These are phyloP conservation scores for Luperina nickerlii DNA, from an alignment of 2,888 invertebrate species.

Conservation along the genomic window DNA sequence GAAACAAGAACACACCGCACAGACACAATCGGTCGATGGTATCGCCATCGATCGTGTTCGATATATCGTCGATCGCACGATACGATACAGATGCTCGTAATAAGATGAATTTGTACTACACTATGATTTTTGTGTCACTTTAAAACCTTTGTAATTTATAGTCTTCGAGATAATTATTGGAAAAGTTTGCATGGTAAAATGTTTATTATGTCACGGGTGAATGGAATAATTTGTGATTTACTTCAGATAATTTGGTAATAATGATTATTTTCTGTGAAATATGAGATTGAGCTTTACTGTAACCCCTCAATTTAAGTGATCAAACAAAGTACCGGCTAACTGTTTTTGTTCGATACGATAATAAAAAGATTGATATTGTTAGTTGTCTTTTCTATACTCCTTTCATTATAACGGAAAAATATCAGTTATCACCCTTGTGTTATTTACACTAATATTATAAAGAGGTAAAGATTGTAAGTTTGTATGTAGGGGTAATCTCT, in stretches of 20 bases:
- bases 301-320: neutral
- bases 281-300: neutral
- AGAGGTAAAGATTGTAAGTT: too few species aligned
- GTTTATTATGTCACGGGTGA: constrained; percentile 33
- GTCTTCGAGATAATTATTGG: constrained; percentile 58
- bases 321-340: neutral
- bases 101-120: constrained; percentile 67
- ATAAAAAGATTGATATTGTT: too few species aligned
- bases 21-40: constrained; percentile 64
- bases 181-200: constrained; percentile 34
- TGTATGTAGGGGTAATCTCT: too few species aligned
- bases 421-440: too few species aligned
- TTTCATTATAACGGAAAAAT: too few species aligned
- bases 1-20: constrained; percentile 35
- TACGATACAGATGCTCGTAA: constrained; percentile 62
- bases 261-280: constrained; percentile 6
- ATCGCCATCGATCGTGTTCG: constrained; percentile 70
- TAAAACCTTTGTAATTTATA: constrained; percentile 50
- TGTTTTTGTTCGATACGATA: neutral
- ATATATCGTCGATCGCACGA: constrained; percentile 63
- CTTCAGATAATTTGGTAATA: neutral
- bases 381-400: too few species aligned
- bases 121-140: constrained; percentile 58
- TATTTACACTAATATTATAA: too few species aligned
- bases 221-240: constrained; percentile 30